Base-by-base conservation (phyloP, 2,888 invertebrate species). In the Bellardia pandia region DNA sequence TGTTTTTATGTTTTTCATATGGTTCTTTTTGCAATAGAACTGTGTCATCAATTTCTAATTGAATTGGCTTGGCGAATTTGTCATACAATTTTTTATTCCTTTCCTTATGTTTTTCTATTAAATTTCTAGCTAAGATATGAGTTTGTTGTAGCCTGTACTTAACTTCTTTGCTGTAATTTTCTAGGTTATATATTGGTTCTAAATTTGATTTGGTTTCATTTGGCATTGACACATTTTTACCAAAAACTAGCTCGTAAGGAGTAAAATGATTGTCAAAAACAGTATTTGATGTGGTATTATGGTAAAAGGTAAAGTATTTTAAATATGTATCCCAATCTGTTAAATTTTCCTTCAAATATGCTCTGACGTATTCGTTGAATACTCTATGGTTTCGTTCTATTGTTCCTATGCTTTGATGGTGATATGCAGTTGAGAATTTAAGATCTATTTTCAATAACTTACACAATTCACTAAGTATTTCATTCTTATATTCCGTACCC, bases 61-160 rank as follows among this genome's bases (percentile, higher is more conserved):
- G 33, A 14, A 37, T 14, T 37, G 37, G 37, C 11, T 62, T 62
- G 8, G 62, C 62, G 37, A 37, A 62, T 62, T 37, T 30, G 37
- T 62, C 62, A 62, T 14, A 66, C 40, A 14, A 66, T 4, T 37
- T 42, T 66, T 66, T 66, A n/a, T 66, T 66, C n/a, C 16, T 8
- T 40, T 37, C 9, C 37, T 62, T 62, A 37, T 62, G 62, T 62
- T 66, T 66, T 16, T 66, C 66, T n/a, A 66, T 40, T 7, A 66
- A 33, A 37, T 62, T 37, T 30, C 11, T 62, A 7, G 62, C 62
- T 40, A 62, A 33, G 33, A 37, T 62, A 37, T 62, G 62, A 37
- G 62, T 33, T 33, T 62, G n/a, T 62, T 33, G 30, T 33, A 62
- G 37, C 3, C 62, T 33, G 37, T 33, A 62, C 37, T 62, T 62